phyloP scores from a whole-genome alignment of 2,113 vertebrate genomes.

The Xyliphius kryptos region DNA sequence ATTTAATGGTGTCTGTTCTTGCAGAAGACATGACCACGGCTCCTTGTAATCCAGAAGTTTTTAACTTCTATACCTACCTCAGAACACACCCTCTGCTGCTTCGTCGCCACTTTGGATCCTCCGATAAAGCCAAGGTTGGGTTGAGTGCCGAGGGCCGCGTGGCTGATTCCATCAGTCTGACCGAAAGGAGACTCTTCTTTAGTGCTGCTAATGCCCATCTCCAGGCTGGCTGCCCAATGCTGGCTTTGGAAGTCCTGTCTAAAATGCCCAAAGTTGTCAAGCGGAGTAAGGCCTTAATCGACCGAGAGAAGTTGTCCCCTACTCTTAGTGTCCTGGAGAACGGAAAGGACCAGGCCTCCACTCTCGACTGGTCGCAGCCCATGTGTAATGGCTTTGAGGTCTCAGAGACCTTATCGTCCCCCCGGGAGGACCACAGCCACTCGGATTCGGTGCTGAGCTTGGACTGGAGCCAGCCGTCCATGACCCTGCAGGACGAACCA shows the following conservation, averaged over 20 bases:
- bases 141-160: constrained; percentile 77
- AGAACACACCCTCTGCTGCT: constrained; percentile 89
- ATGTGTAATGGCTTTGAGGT: constrained; percentile 74
- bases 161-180: constrained; percentile 83
- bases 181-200: constrained; percentile 88
- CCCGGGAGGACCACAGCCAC: constrained; percentile 55
- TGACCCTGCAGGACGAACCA: constrained; percentile 70
- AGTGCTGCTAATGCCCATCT: constrained; percentile 85
- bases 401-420: constrained; percentile 68
- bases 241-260: constrained; percentile 91
- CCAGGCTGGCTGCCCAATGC: constrained; percentile 90
- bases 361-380: constrained; percentile 73
- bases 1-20: no score
- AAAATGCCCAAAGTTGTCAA: constrained; percentile 89
- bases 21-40: no score
- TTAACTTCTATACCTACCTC: constrained; percentile 96
- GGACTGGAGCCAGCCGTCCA: constrained; percentile 85
- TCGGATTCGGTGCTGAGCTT: constrained; percentile 81
- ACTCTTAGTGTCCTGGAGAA: no score
- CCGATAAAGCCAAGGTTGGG: constrained; percentile 69
- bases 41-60: constrained; percentile 82
- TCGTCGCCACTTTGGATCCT: constrained; percentile 82
- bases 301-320: constrained; percentile 52
- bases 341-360: constrained; percentile 57
- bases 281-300: constrained; percentile 54